Evolutionary conservation across 2,113 vertebrate species (phyloP).

Genomic region (Scalopus aquaticus): DNA sequence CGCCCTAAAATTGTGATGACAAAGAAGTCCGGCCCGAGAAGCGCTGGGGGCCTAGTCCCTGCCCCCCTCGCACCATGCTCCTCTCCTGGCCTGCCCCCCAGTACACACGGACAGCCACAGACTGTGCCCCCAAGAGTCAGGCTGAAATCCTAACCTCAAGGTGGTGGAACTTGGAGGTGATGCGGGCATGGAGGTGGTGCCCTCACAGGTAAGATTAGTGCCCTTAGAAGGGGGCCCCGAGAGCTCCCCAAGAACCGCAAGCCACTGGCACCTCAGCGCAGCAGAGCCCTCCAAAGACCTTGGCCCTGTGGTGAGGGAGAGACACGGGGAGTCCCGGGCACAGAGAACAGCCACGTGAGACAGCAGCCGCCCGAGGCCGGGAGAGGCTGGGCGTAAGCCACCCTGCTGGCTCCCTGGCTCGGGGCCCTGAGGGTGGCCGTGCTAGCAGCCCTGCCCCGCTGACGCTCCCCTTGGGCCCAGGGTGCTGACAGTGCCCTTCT

Average conservation of each 20-base stretch:
- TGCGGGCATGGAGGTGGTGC: background rate
- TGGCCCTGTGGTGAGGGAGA: no score
- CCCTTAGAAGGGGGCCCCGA: background rate
- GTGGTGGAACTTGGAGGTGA: background rate
- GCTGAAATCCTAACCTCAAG: background rate
- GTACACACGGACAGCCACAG: background rate
- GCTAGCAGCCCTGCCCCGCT: no score
- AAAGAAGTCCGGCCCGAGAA: background rate
- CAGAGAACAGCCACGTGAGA: no score
- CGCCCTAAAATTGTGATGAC: background rate
- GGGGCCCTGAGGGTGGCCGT: no score
- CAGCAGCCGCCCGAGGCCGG: no score
- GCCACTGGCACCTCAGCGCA: background rate
- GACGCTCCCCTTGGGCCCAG: no score
- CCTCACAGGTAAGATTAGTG: no score
- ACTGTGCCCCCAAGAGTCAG: background rate
- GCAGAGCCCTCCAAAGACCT: background rate
- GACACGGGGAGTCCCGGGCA: no score
- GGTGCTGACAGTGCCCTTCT: background rate
- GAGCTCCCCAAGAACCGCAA: background rate
- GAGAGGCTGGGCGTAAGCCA: no score
- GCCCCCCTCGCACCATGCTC: fast-evolving
- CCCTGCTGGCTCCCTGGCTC: no score
- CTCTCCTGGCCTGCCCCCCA: no score
- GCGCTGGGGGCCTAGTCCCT: no score